Evolutionary conservation across 2,797 vertebrate genomes (phyloP), one percentile per base, ranked within the genome.

Genomic region (Malurus splendens): DNA sequence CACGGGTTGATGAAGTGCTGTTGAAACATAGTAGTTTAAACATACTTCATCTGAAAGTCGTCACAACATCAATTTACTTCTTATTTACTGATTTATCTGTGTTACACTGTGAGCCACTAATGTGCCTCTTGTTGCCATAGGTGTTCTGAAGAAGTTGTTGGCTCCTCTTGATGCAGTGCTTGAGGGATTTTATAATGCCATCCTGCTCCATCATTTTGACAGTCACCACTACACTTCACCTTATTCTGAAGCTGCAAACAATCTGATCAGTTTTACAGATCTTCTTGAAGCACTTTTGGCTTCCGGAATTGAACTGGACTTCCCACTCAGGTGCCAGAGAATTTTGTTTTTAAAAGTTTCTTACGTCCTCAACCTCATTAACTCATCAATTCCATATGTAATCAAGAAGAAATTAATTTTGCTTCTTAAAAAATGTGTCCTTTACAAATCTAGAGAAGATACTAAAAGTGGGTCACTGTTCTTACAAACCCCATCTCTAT

Each of bases 361-460:
- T 10, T 92, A 81, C 3, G 91, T 98, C 41, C 94, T 99, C 33
- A 70, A 68, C 0, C 24, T 95, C 3, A 55, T 97, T 62, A 94
- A 88, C 66, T 95, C 94, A 59, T 94, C 97, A 5, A 5, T 96
- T 25, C 90, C 94, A 48, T 97, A 97, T 60, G 97, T 98, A 54
- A 96, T 98, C 50, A 98, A 97, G 90, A 99, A 97, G 90, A 96
- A 96, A 66, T 91, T 91, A 0, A 90, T 99, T 75, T 86, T 98
- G 68, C 94, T 99, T 16, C 94, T 99, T 64, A 99, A 99, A 96
- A 98, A 96, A 82, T 97, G 95, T 19, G 82, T 98, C 36, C 97
- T 99, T 16, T 90, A 90, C 70, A 98, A 96, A 90, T 90, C 96
- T 4, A 98, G 98, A 23, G 98, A 99, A 87, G 98, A 99, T 90